Conservation (phyloP, 2,888 invertebrate species). For the Agrilus biguttatus region DNA sequence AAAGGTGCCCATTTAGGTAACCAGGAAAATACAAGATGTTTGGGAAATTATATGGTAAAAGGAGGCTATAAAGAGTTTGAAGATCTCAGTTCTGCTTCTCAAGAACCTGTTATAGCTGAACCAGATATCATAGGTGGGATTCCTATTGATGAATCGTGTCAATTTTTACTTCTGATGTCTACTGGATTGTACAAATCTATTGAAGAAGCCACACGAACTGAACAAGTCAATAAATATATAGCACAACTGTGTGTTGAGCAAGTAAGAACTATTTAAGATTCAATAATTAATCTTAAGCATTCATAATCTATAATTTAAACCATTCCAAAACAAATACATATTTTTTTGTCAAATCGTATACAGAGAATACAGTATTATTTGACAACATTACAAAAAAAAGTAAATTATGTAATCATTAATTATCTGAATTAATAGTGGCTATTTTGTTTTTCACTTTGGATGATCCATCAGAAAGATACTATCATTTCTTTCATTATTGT, state of each 20-base stretch:
- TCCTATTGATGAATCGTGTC: slow-evolving; percentile 59
- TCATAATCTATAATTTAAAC: too few species aligned
- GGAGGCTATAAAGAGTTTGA: slow-evolving; percentile 75
- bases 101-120: slow-evolving; percentile 70
- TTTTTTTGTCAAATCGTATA: too few species aligned
- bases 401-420: too few species aligned
- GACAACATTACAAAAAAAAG: too few species aligned
- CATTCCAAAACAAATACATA: too few species aligned
- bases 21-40: slow-evolving; percentile 68
- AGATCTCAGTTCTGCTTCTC: slow-evolving; percentile 47
- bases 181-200: slow-evolving; percentile 73
- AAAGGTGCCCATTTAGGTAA: slow-evolving; percentile 59
- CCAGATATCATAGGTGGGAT: slow-evolving; percentile 77
- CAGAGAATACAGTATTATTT: too few species aligned
- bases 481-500: too few species aligned
- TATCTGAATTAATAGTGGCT: neutral
- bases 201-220: slow-evolving; percentile 61
- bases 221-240: slow-evolving; percentile 69
- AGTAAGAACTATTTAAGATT: slow-evolving; percentile 22
- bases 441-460: too few species aligned
- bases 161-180: slow-evolving; percentile 74
- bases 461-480: too few species aligned
- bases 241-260: slow-evolving; percentile 69
- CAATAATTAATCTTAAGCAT: too few species aligned
- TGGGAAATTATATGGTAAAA: slow-evolving; percentile 80